Percentiles rank a stretch among this genome's conserved stretches.
Evolutionary conservation across 2,113 vertebrate species (phyloP).

Genomic region (Limanda limanda): DNA sequence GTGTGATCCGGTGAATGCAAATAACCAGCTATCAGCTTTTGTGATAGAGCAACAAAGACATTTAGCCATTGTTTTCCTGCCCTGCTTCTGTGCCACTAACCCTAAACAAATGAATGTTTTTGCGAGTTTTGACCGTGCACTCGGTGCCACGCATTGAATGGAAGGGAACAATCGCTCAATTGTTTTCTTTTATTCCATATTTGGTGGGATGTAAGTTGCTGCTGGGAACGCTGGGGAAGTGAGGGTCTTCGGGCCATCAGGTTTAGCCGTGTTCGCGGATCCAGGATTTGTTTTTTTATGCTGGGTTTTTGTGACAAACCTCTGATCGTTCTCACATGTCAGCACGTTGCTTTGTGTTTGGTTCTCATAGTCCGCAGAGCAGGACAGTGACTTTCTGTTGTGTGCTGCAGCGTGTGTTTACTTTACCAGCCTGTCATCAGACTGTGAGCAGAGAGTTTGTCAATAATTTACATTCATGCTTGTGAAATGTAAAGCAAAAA

Average conservation of each 20-base stretch:
- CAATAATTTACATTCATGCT: background rate
- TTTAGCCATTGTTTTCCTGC: slow-evolving; percentile 66
- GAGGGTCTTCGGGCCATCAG: slow-evolving; percentile 28
- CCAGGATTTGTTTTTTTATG: slow-evolving; percentile 50
- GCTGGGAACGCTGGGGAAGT: slow-evolving; percentile 24
- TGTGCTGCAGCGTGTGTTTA: slow-evolving; percentile 46
- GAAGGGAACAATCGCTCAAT: slow-evolving; percentile 52
- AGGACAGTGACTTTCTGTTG: slow-evolving; percentile 38
- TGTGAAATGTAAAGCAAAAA: background rate
- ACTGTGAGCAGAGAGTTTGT: background rate
- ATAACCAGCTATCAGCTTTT: slow-evolving; percentile 73
- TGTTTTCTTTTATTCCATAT: slow-evolving; percentile 63
- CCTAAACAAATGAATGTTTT: slow-evolving; percentile 66
- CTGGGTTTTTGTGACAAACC: slow-evolving; percentile 44
- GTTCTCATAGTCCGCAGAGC: slow-evolving; percentile 44
- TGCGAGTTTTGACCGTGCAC: slow-evolving; percentile 49
- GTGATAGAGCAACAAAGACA: slow-evolving; percentile 69
- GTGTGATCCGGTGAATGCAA: slow-evolving; percentile 75
- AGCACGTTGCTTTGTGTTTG: slow-evolving; percentile 69
- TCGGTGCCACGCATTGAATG: slow-evolving; percentile 34
- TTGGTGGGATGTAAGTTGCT: slow-evolving; percentile 39
- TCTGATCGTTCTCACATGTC: slow-evolving; percentile 63
- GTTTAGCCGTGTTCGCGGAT: slow-evolving; percentile 18
- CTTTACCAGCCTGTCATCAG: slow-evolving; percentile 1
- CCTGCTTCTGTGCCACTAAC: slow-evolving; percentile 67